Evolutionary conservation across 2,888 invertebrate species (phyloP).

Genomic region (Eupithecia abbreviata): DNA sequence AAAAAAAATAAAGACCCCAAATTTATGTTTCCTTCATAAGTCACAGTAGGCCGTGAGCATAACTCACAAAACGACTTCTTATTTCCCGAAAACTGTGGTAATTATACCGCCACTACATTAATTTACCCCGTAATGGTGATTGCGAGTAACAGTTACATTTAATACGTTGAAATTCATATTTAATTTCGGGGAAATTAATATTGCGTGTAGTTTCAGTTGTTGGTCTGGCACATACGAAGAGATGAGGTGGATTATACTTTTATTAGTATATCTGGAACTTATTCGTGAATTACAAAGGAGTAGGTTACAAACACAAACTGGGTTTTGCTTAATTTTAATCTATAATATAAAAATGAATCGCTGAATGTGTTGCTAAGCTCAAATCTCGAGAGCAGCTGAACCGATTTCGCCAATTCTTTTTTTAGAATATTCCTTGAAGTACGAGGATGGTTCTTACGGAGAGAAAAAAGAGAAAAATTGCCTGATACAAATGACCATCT

Average conservation of each 20-base stretch:
- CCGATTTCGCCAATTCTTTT: too few species aligned
- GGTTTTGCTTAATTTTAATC: neutral
- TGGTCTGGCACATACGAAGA: conserved; percentile 13
- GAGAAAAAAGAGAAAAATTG: too few species aligned
- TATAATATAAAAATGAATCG: too few species aligned
- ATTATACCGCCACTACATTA: conserved; percentile 32
- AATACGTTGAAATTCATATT: conserved; percentile 21
- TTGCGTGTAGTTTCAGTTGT: conserved; percentile 14
- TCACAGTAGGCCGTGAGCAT: neutral
- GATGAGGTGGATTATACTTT: neutral
- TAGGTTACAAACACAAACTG: neutral
- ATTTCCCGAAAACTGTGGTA: conserved; percentile 19
- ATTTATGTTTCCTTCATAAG: neutral
- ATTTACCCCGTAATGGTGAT: conserved; percentile 34
- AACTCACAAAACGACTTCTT: neutral
- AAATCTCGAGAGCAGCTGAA: too few species aligned
- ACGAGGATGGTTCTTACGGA: too few species aligned
- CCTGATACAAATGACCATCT: too few species aligned
- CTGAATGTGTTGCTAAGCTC: too few species aligned
- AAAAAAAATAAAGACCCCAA: neutral
- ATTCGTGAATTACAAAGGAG: neutral
- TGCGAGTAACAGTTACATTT: conserved; percentile 36
- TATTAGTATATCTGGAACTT: neutral
- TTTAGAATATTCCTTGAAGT: too few species aligned
- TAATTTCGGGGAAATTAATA: conserved; percentile 32